Evolutionary conservation across 64 coral and sea anemone species (phyloP).

Genomic region (Pocillopora verrucosa): DNA sequence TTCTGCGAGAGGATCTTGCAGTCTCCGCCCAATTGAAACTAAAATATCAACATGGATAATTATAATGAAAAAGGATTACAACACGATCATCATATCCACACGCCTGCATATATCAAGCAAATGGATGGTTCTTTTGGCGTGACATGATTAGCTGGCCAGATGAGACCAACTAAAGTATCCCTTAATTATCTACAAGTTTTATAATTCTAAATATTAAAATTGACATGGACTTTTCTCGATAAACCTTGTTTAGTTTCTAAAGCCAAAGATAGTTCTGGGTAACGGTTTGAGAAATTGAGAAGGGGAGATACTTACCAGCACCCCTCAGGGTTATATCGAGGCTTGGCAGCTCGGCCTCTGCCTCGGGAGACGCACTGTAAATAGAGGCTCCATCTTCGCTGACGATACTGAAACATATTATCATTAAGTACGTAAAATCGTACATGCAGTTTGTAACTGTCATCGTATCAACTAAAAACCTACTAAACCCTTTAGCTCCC

Average conservation of each 20-base stretch:
- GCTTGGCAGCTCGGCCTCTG: conserved; percentile 78
- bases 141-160: too few species aligned
- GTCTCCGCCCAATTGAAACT: conserved; percentile 91
- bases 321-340: conserved; percentile 86
- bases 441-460: too few species aligned
- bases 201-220: too few species aligned
- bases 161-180: too few species aligned
- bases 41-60: background rate
- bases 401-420: conserved; percentile 70
- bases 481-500: too few species aligned
- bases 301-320: conserved; percentile 68
- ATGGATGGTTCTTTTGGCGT: too few species aligned
- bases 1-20: conserved; percentile 90
- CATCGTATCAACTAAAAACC: too few species aligned
- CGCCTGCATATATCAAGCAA: background rate
- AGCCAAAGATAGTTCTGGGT: too few species aligned
- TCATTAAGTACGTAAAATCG: background rate
- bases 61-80: background rate
- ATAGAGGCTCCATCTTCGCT: conserved; percentile 95
- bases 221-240: too few species aligned
- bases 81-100: background rate
- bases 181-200: too few species aligned
- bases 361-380: conserved; percentile 89
- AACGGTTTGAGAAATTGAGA: too few species aligned
- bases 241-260: too few species aligned